Evolutionary conservation across 2,888 invertebrate species (phyloP), one percentile per base, ranked within the genome.

Genomic region (Selenia dentaria): DNA sequence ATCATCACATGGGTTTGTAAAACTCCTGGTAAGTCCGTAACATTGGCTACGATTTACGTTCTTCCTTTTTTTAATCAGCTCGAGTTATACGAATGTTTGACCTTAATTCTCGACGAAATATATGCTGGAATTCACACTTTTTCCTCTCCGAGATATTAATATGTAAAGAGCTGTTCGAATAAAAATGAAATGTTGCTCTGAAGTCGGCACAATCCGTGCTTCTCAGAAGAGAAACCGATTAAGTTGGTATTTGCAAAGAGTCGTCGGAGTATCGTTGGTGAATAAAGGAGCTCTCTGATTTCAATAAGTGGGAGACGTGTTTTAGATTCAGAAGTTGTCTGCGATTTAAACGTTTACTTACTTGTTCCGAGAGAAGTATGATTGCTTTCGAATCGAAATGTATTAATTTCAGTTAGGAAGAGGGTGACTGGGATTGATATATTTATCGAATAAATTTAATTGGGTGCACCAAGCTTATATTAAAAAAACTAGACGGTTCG

Each of bases 81-180:
- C 11, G 2, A 20, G 9, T 26, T 8, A 12, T 14, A 16, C 28
- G 10, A 10, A 33, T 16, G n/a, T 25, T 28, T 34, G 36, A 32
- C 36, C 41, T 37, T 47, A 32, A 44, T 28, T 18, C 35, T 36
- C 40, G 28, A 51, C 6, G 8, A 52, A 53, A 58, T 45, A 51
- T 55, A 48, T 38, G 38, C 37, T 36, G 41, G 37, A 36, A 50
- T 53, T 55, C 53, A 33, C 47, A 53, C 53, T 45, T 55, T 54
- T 58, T 49, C 40, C 45, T 53, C 42, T 43, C 37, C 44, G 29
- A 47, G 32, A 58, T 54, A 58, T 55, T 55, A 55, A 58, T 58
- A 58, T 55, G 55, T 54, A 58, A 55, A 54, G 50, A 58, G 55
- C 55, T 58, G 53, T 55, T 55, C 55, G 53, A 54, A 54, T 55